Evolutionary conservation across 2,797 vertebrate species (phyloP), one percentile per base, ranked within the genome.

Genomic region (Eidolon dupreanum): DNA sequence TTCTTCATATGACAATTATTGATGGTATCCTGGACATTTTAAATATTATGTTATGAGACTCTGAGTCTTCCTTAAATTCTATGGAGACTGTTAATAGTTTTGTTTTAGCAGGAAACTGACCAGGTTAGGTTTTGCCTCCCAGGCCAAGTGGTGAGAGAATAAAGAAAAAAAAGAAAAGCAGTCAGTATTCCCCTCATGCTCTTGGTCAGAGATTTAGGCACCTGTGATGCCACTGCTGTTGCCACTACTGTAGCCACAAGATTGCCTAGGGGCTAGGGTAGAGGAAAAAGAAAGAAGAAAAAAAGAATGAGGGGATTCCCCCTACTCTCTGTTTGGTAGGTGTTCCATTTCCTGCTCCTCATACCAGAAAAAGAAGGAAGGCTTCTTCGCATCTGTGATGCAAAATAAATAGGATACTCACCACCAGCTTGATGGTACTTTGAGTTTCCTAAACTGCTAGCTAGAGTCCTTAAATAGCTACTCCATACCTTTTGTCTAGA

Each of bases 141-240:
- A 1, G 59, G 46, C 38, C 77, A 96, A 55, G 43, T 24, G 20
- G 41, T 41, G 12, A 85, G 53, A 90, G 8, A 95, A 81, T 1
- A 85, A n/a, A 57, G 24, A 83, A 28, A 75, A 75, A 90, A 85
- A 93, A 61, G 46, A 95, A 93, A 88, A 77, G n/a, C 55, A 31
- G n/a, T 66, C 24, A 31, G 74, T 8, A 92, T 49, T 55, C 8
- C 31, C 26, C 46, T 83, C 31, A n/a, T 2, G 26, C 46, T 19
- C 16, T 28, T 24, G 7, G 33, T 57, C 46, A 93, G 90, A 93
- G 51, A 81, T 36, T 74, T 51, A 79, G 41, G 71, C 10, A 49
- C 24, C 59, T 55, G 41, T 36, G 24, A 4, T 46, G 26, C 59
- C n/a, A 51, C 9, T 33, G 13, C 57, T 51, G 33, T 28, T 66